phyloP scores from a whole-genome alignment of 2,888 invertebrate species.

The Tortrix viridana region DNA sequence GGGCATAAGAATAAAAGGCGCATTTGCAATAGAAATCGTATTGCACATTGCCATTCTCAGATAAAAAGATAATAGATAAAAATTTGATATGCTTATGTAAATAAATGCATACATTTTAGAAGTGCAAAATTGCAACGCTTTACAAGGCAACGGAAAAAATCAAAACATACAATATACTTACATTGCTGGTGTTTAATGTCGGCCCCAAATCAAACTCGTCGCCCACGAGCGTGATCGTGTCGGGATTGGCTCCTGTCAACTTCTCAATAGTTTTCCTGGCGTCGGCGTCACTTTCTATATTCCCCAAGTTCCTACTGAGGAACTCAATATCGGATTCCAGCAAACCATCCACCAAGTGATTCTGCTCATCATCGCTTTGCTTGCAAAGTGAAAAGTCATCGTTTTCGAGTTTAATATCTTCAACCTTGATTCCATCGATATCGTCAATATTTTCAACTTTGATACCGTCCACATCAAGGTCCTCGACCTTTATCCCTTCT shows the following conservation, averaged over 20 bases:
- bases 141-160: background rate
- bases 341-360: constrained; percentile 73
- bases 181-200: constrained; percentile 71
- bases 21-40: no score
- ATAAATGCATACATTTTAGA: no score
- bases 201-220: constrained; percentile 80
- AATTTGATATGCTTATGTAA: no score
- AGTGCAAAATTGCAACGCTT: no score
- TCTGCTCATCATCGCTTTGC: constrained; percentile 66
- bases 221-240: constrained; percentile 75
- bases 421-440: constrained; percentile 72
- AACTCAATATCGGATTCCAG: constrained; percentile 80
- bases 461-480: constrained; percentile 66
- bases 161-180: constrained; percentile 52
- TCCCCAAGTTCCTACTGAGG: constrained; percentile 76
- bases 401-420: constrained; percentile 75
- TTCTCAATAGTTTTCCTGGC: constrained; percentile 82
- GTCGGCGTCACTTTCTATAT: constrained; percentile 80
- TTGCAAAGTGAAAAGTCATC: constrained; percentile 74
- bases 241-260: constrained; percentile 76
- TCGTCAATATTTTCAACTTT: constrained; percentile 75
- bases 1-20: no score
- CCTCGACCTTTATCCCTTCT: constrained; percentile 74
- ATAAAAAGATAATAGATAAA: no score
- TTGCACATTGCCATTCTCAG: no score